These are phyloP conservation scores for Platypus cylindrus DNA, from an alignment of 2,888 invertebrate genomes.

Conservation along the genomic window DNA sequence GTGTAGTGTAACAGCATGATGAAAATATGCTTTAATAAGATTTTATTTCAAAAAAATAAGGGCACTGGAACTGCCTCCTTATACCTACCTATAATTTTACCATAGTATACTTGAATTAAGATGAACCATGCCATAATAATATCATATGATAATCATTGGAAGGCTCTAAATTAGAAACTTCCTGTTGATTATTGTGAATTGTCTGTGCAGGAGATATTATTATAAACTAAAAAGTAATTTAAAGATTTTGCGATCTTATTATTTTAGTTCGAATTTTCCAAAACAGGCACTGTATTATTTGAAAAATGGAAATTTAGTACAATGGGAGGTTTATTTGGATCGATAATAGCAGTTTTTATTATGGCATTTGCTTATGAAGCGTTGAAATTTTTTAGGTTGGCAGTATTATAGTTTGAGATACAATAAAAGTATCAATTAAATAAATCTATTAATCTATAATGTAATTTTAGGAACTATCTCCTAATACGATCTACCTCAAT, in stretches of 20 bases:
- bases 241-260: constrained; percentile 16
- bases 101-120: too few relatives aligned
- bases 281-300: constrained; percentile 65
- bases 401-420: constrained; percentile 8
- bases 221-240: too few relatives aligned
- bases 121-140: too few relatives aligned
- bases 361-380: constrained; percentile 92
- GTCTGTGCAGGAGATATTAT: too few relatives aligned
- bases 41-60: too few relatives aligned
- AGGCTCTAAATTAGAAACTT: too few relatives aligned
- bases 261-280: constrained; percentile 72
- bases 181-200: too few relatives aligned
- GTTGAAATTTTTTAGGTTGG: constrained; percentile 69
- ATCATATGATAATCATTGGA: too few relatives aligned
- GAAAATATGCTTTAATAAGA: too few relatives aligned
- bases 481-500: constrained; percentile 4
- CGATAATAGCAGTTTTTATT: constrained; percentile 82
- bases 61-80: too few relatives aligned
- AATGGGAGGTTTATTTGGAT: constrained; percentile 67
- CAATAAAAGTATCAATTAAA: constrained; percentile 1
- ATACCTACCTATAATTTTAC: too few relatives aligned
- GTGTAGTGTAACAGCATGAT: too few relatives aligned
- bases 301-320: constrained; percentile 68
- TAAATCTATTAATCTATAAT: background rate
- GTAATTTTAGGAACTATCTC: constrained; percentile 3